Percentiles rank a stretch among this genome's conserved stretches.
Evolutionary conservation across 2,797 vertebrate species (phyloP).

Genomic region (Cichlasoma orientale): DNA sequence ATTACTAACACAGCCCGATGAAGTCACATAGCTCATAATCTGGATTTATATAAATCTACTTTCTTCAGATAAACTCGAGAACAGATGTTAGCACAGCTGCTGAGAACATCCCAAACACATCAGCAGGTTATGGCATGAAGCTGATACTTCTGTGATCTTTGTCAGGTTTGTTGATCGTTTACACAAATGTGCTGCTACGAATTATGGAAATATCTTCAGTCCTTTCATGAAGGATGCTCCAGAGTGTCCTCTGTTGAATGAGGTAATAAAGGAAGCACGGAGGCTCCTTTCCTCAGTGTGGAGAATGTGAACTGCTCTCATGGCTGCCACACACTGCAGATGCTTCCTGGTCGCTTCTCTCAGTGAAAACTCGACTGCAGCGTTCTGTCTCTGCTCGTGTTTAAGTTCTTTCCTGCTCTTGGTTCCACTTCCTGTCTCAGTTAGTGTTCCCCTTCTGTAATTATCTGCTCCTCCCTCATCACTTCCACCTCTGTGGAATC

Average conservation of each 20-base stretch:
- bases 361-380: background rate
- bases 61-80: accelerated
- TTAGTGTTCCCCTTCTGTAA: background rate
- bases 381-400: background rate
- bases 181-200: background rate
- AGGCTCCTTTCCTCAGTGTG: background rate
- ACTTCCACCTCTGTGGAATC: background rate
- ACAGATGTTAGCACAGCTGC: background rate
- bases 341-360: background rate
- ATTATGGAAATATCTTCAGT: accelerated
- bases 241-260: background rate
- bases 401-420: background rate
- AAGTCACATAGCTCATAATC: accelerated
- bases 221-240: background rate
- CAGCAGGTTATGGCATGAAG: background rate
- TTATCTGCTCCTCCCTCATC: background rate
- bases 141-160: background rate
- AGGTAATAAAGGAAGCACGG: background rate
- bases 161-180: background rate
- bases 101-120: too few relatives aligned
- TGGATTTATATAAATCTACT: background rate
- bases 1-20: background rate
- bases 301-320: background rate
- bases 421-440: background rate
- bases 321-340: background rate